Base-by-base conservation (phyloP, 2,888 invertebrate genomes). In the Silvanus unidentatus region DNA sequence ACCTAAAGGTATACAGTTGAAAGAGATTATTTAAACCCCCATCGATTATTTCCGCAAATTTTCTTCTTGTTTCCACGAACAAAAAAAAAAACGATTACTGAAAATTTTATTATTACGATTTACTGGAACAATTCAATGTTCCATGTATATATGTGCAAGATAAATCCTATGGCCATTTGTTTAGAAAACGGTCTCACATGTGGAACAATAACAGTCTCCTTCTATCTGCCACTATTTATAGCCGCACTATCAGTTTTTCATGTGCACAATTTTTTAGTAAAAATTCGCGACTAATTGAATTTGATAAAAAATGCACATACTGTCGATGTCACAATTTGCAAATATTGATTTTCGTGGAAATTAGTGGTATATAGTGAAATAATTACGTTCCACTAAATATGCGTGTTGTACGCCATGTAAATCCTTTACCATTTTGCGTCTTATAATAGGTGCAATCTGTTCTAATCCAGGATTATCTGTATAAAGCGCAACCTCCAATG, bases 381-480 rank as follows among this genome's bases (percentile, higher is more conserved):
- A 22, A 22, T 5, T 22, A 22, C 22, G 4, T 3, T 22, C 8
- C 8, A 22, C 22, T 22, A 22, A 22, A 22, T 22, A 22, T 22
- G 8, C 8, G 22, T 22, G 3, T 22, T 22, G 22, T 22, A 22
- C 22, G 8, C 3, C 8, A n/a, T 22, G 45, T 48, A 49, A 54
- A 56, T 54, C 52, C 53, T 39, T 46, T 43, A 50, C 47, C 53
- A 46, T 56, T 52, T 53, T 55, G 53, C 53, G 55, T 54, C 49
- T 52, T 56, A 54, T 58, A 58, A 55, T 58, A 52, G 58, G 52
- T 54, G 55, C 53, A 58, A 56, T 58, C 52, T 56, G 52, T 44
- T 51, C 50, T 58, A 54, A 58, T 51, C 55, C 53, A n/a, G 53
- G 58, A 58, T 58, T 54, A 58, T 56, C 51, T 52, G 49, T 51